Percentiles rank a stretch among this genome's conserved stretches.
phyloP scores from a whole-genome alignment of 1,140 invertebrate genomes.

The Aphis craccivora region DNA sequence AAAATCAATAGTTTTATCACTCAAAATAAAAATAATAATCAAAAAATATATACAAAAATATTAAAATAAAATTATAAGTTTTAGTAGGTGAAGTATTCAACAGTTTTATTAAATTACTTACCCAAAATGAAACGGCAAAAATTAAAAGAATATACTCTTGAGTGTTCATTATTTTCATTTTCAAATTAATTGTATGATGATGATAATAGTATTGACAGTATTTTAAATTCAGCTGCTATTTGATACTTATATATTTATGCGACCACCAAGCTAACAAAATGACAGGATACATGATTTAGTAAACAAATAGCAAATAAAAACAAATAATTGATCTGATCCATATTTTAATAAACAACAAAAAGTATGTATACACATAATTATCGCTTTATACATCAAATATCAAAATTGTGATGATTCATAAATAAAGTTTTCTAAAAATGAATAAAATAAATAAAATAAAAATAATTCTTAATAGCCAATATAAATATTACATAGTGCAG shows the following conservation, averaged over 20 bases:
- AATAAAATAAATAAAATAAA: background rate
- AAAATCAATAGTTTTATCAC: background rate
- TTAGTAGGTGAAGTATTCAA: background rate
- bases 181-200: background rate
- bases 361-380: background rate
- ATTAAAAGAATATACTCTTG: background rate
- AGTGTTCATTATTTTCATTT: background rate
- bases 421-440: background rate
- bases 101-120: background rate
- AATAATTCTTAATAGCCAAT: conserved; percentile 14
- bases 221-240: background rate
- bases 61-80: too few relatives aligned
- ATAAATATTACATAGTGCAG: background rate
- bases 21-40: background rate
- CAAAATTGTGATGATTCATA: background rate
- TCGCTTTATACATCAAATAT: background rate
- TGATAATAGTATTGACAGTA: background rate
- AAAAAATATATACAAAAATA: too few relatives aligned
- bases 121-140: background rate
- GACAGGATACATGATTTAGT: background rate
- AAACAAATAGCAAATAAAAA: conserved; percentile 1
- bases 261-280: background rate
- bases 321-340: conserved; percentile 19
- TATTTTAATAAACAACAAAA: conserved; percentile 33
- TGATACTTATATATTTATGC: conserved; percentile 12